These are phyloP conservation scores for Liparis tanakae DNA, from an alignment of 2,797 vertebrate species.

Conservation along the genomic window DNA sequence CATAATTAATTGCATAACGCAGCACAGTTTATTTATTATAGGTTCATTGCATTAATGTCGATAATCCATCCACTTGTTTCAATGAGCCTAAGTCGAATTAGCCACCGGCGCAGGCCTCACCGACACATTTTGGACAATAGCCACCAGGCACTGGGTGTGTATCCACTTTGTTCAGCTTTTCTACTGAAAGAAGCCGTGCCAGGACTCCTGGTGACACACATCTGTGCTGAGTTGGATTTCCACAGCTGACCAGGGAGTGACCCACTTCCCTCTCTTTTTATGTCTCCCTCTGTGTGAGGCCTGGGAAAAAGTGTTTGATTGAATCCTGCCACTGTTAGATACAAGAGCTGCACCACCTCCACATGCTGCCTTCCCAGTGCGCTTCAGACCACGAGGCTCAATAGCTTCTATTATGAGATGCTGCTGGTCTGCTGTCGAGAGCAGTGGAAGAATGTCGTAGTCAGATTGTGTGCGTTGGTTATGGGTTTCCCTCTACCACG, in stretches of 20 bases:
- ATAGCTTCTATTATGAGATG: constrained; percentile 49
- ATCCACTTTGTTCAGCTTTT: constrained; percentile 69
- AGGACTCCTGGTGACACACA: constrained; percentile 79
- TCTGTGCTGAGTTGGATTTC: constrained; percentile 75
- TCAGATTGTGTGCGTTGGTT: constrained; percentile 68
- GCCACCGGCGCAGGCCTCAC: constrained; percentile 29
- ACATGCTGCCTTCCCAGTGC: constrained; percentile 8
- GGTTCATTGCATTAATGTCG: constrained; percentile 35
- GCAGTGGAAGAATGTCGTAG: constrained; percentile 56
- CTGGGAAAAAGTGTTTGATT: constrained; percentile 57
- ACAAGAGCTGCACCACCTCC: constrained; percentile 23
- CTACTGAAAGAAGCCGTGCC: constrained; percentile 69
- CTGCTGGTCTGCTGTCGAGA: constrained; percentile 38
- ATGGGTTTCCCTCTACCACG: constrained; percentile 65
- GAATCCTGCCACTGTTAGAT: constrained; percentile 32
- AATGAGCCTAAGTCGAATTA: constrained; percentile 55
- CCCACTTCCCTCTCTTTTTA: constrained; percentile 56
- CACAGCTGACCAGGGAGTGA: constrained; percentile 72
- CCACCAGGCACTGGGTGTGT: constrained; percentile 68
- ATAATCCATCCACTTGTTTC: constrained; percentile 62
- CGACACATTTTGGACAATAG: constrained; percentile 62
- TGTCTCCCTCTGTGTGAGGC: constrained; percentile 33
- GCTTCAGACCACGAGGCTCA: constrained; percentile 19
- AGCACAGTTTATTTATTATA: constrained; percentile 34
- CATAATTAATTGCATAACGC: constrained; percentile 66